A percentile compares a stretch with the other conserved stretches of the same genome.
These are phyloP conservation scores for Stomatorhinus walkeri DNA, from an alignment of 2,797 vertebrate species.

Conservation along the genomic window DNA sequence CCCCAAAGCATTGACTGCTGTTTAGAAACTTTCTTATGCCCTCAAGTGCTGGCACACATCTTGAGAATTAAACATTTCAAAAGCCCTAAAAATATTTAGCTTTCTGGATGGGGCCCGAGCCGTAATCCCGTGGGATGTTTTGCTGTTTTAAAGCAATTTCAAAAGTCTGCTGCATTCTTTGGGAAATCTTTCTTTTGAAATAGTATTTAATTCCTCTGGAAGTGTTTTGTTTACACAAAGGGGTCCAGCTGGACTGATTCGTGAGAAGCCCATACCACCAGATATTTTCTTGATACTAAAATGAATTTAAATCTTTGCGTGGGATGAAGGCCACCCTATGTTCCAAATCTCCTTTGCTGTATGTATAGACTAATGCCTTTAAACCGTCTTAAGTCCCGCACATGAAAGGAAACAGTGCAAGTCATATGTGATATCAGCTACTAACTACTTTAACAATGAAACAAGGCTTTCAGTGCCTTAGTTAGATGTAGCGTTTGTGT, in stretches of 20 bases:
- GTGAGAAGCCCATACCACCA: neutral
- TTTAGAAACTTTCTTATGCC: neutral
- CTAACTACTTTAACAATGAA: neutral
- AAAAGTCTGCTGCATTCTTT: neutral
- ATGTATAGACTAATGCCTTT: neutral
- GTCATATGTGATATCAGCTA: neutral
- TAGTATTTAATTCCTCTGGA: neutral
- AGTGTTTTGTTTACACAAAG: slow-evolving; percentile 3
- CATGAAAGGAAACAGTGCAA: neutral
- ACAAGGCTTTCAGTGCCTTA: neutral
- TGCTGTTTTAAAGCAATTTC: slow-evolving; percentile 2
- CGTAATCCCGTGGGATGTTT: neutral
- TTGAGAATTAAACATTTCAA: slow-evolving; percentile 6
- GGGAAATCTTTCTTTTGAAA: neutral
- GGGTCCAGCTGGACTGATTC: neutral
- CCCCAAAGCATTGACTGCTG: neutral
- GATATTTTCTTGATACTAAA: neutral
- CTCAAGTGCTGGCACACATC: neutral
- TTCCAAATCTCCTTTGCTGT: neutral
- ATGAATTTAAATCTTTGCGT: slow-evolving; percentile 1
- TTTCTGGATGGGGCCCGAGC: neutral
- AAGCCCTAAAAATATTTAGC: neutral
- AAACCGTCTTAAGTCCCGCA: neutral
- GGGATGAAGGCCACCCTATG: neutral
- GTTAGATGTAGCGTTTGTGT: neutral